These are phyloP conservation scores for Craterocephalus amniculus DNA, from an alignment of 2,797 vertebrate genomes.

Conservation along the genomic window DNA sequence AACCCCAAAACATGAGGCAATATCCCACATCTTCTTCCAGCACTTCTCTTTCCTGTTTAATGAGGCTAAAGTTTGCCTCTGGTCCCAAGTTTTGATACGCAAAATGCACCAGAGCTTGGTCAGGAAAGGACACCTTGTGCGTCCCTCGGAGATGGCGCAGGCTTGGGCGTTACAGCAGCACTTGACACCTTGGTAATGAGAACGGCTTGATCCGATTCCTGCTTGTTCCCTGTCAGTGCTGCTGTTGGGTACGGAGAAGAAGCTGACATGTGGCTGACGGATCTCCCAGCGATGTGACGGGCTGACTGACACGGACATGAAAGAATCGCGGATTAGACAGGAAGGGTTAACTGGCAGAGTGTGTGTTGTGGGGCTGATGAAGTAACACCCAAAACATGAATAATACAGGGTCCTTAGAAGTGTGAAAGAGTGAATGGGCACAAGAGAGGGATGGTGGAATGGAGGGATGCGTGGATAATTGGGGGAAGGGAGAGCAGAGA, in stretches of 20 bases:
- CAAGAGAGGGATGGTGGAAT: slow-evolving; percentile 1
- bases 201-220: no score
- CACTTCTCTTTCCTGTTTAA: no score
- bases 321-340: slow-evolving; percentile 21
- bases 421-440: slow-evolving; percentile 23
- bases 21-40: no score
- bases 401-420: slow-evolving; percentile 65
- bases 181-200: not conserved
- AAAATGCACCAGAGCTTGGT: not conserved
- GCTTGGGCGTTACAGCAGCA: not conserved
- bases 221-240: not conserved
- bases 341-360: slow-evolving; percentile 26
- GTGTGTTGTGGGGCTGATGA: slow-evolving; percentile 68
- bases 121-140: not conserved
- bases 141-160: not conserved
- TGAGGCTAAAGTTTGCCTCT: not conserved
- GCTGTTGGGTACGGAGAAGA: not conserved
- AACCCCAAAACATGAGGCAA: not conserved
- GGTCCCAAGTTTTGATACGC: not conserved
- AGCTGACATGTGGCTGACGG: slow-evolving; percentile 3
- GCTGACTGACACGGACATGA: slow-evolving; percentile 37
- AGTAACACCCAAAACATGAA: slow-evolving; percentile 73
- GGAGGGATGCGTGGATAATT: slow-evolving; percentile 40
- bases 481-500: slow-evolving; percentile 42
- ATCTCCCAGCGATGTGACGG: not conserved